phyloP scores from a whole-genome alignment of 2,113 vertebrate species.

The Herpetotheres cachinnans region DNA sequence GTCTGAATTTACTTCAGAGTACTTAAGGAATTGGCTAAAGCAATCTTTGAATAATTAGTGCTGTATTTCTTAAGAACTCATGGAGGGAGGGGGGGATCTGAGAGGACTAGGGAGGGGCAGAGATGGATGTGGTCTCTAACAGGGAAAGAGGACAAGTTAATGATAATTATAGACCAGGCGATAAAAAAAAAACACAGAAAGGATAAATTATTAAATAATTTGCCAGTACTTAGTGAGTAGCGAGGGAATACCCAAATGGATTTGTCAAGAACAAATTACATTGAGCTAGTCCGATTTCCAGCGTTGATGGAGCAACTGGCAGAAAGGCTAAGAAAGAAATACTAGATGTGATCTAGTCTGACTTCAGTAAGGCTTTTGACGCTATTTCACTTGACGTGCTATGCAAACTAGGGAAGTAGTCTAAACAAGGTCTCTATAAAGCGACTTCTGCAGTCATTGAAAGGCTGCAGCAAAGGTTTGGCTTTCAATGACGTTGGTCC shows the following conservation, averaged over 20 bases:
- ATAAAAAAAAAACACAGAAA: background rate
- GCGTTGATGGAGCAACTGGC: background rate
- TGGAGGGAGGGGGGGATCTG: background rate
- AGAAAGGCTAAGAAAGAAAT: background rate
- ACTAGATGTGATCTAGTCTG: conserved; percentile 1
- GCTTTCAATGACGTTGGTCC: background rate
- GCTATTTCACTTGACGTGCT: conserved; percentile 35
- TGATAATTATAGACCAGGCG: background rate
- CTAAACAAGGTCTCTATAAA: background rate
- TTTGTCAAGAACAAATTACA: background rate
- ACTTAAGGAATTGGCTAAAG: background rate
- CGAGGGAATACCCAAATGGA: background rate
- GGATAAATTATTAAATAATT: background rate
- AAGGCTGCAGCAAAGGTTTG: background rate
- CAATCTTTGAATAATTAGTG: background rate
- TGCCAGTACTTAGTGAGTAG: background rate
- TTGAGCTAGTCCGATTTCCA: background rate
- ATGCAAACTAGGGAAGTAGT: background rate
- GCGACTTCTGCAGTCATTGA: background rate
- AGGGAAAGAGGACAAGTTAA: background rate
- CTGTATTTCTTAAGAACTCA: background rate
- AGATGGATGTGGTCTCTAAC: background rate
- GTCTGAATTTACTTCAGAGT: background rate
- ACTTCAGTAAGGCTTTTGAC: conserved; percentile 39
- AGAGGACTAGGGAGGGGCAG: background rate